Evolutionary conservation across 2,113 vertebrate genomes (phyloP).

Genomic region (Salminus brasiliensis): DNA sequence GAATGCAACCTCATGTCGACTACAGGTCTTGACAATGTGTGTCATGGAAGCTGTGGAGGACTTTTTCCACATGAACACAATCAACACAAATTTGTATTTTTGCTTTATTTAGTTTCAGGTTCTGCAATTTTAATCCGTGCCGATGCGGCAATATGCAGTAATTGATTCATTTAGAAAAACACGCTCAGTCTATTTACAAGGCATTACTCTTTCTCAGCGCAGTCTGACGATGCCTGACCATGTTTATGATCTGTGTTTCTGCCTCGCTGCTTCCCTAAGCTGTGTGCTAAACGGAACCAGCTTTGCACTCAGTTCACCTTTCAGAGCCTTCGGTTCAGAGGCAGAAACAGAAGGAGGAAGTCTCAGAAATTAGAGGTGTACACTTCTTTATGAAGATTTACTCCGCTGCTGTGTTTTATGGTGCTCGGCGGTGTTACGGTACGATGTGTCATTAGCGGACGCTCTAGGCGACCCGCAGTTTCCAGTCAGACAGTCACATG

Average conservation of each 20-base stretch:
- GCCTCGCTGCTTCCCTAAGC: neutral
- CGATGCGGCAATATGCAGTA: no score
- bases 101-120: no score
- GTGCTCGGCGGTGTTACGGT: neutral
- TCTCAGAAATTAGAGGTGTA: neutral
- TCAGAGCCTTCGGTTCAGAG: neutral
- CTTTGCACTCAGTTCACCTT: neutral
- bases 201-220: neutral
- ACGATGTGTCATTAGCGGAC: conserved; percentile 1
- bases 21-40: neutral
- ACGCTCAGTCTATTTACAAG: no score
- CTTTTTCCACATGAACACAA: no score
- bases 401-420: neutral
- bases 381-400: neutral
- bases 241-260: neutral
- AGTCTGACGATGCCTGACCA: neutral
- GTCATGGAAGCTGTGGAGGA: neutral
- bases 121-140: no score
- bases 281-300: neutral
- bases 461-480: conserved; percentile 4
- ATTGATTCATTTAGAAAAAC: no score
- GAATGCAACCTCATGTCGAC: neutral
- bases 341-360: neutral
- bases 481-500: conserved; percentile 68
- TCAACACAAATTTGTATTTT: no score